These are phyloP conservation scores for Teinopalpus imperialis DNA, from an alignment of 2,888 invertebrate species.

Conservation along the genomic window DNA sequence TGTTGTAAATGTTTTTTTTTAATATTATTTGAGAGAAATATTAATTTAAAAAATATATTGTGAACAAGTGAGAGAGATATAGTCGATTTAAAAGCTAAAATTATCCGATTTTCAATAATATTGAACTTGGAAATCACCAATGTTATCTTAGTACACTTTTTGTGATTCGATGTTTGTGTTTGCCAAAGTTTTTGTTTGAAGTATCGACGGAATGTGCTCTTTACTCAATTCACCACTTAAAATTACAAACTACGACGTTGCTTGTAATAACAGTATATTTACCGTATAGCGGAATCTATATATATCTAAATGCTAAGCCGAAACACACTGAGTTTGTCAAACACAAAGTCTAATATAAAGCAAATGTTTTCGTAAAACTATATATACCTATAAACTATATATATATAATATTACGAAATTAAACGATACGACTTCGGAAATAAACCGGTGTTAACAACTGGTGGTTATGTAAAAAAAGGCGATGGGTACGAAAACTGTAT, in stretches of 20 bases:
- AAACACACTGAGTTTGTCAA: constrained; percentile 30
- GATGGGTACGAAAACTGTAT: constrained; percentile 42
- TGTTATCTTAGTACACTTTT: constrained; percentile 2
- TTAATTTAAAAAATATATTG: no score
- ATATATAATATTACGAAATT: constrained; percentile 36
- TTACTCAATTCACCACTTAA: constrained; percentile 39
- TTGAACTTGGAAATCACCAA: no score
- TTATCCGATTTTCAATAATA: no score
- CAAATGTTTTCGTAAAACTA: constrained; percentile 35
- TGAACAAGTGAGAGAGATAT: no score
- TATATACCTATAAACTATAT: no score
- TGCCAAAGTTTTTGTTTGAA: constrained; percentile 32
- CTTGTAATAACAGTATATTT: constrained; percentile 38
- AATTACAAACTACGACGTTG: constrained; percentile 34
- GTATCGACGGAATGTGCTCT: constrained; percentile 26
- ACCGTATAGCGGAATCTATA: constrained; percentile 38
- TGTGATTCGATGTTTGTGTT: constrained; percentile 27
- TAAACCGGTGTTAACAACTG: constrained; percentile 42
- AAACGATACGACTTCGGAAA: constrained; percentile 46
- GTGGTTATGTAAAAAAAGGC: constrained; percentile 48
- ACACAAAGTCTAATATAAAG: constrained; percentile 22
- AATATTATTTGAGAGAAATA: no score
- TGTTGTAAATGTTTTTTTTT: no score
- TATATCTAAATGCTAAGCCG: no score
- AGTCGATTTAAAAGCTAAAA: no score